phyloP scores from a whole-genome alignment of 2,113 vertebrate species.

The Pelecanoides urinatrix region DNA sequence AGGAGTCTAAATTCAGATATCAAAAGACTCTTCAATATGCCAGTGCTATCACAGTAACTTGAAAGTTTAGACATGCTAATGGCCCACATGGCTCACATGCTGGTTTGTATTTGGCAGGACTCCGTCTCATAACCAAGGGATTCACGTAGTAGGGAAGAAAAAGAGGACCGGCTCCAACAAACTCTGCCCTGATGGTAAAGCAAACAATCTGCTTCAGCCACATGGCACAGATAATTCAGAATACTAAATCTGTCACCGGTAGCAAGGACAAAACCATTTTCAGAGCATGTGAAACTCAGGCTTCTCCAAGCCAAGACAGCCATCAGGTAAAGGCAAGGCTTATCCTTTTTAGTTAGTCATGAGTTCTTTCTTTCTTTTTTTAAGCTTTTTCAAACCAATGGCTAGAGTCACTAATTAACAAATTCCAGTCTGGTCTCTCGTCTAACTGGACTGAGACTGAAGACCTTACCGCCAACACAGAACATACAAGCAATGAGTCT shows the following conservation, averaged over 20 bases:
- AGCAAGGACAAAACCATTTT: not conserved
- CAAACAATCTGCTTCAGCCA: not conserved
- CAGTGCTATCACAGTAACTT: not conserved
- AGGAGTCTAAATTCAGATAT: rapidly evolving
- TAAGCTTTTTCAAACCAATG: not conserved
- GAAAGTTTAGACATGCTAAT: rapidly evolving
- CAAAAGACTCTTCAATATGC: not conserved
- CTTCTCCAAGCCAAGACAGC: not conserved
- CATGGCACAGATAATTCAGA: not conserved
- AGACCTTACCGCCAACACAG: not conserved
- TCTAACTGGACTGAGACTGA: not conserved
- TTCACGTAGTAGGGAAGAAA: not conserved
- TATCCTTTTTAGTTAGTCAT: not conserved
- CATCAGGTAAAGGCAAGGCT: not conserved
- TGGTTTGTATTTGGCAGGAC: not conserved
- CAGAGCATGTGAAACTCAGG: not conserved
- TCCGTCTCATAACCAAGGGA: not conserved
- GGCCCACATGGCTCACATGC: rapidly evolving
- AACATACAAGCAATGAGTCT: rapidly evolving
- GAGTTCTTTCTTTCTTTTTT: not conserved
- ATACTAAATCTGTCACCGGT: not conserved
- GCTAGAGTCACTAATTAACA: not conserved
- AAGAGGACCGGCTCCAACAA: not conserved
- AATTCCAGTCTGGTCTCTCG: not conserved
- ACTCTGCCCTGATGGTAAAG: not conserved